Base-by-base conservation (phyloP, 2,888 invertebrate genomes). In the Erynnis tages region DNA sequence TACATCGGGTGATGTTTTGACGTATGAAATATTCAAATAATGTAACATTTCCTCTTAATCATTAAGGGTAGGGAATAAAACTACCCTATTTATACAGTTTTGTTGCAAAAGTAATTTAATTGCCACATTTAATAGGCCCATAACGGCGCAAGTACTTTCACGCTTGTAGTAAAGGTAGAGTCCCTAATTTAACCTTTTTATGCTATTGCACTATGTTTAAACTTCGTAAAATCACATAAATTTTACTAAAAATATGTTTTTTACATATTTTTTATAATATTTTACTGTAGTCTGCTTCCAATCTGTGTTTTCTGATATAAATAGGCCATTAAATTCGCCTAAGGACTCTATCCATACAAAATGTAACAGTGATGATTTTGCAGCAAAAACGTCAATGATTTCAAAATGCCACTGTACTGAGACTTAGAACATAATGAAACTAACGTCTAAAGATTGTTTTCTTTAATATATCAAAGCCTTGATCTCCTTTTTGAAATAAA, bases 71-170 rank as follows among this genome's bases (percentile, higher is more conserved):
- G 4, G 8, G 27, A 37, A 44, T 21, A 11, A 27, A 35, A 7
- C 7, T 14, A 35, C 2, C 5, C 1, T 35, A 43, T 21, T 43
- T 27, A 29, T 43, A 13, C 2, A 16, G 35, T 50, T 50, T 43
- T 34, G 29, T 50, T 43, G 8, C 0, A 14, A 41, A 43, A 50
- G 21, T 35, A 43, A 35, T 19, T 29, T 19, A 35, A n/a, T 50
- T 43, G 17, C 5, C 19, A 25, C 6, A 1, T 50, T 43, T 43
- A 19, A 43, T 50, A 50, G 27, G 11, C 25, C 34, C 19, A 14
- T 21, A 6, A 16, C 16, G 11, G 23, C 2, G 11, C 25, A 11
- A 4, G 11, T 3, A 10, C 25, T 16, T 10, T 16, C 10, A 34
- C 23, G 21, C 14, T 6, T 10, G 8, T 23, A 30, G 5, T 35